Conservation (phyloP, 1,140 invertebrate genomes). For the Drosophila nasuta region DNA sequence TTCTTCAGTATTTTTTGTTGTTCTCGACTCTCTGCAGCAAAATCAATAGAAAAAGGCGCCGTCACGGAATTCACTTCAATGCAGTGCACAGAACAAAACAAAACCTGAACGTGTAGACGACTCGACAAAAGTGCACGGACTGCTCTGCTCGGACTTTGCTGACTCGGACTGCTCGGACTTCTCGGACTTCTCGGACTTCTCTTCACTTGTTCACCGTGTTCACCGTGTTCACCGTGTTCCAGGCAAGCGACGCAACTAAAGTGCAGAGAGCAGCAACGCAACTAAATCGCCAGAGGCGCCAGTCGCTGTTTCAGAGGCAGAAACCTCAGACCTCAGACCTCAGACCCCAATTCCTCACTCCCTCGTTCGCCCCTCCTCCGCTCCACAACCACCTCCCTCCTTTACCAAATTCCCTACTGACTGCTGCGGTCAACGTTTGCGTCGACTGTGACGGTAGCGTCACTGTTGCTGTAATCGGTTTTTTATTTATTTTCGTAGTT, state of each 20-base stretch:
- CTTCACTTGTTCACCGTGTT: too few relatives aligned
- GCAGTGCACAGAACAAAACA: neutral
- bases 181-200: too few relatives aligned
- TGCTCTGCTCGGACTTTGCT: conserved; percentile 25
- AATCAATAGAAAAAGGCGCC: conserved; percentile 31
- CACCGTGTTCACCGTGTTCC: conserved; percentile 17
- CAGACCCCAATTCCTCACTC: too few relatives aligned
- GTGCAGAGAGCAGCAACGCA: conserved; percentile 35
- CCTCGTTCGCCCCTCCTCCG: neutral
- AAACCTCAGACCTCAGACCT: too few relatives aligned
- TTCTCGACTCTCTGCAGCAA: conserved; percentile 2
- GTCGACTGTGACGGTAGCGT: conserved; percentile 24
- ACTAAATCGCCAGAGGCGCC: conserved; percentile 53
- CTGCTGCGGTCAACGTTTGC: conserved; percentile 4
- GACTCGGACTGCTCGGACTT: too few relatives aligned
- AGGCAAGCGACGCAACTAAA: conserved; percentile 60
- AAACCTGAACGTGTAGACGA: neutral
- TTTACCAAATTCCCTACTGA: too few relatives aligned
- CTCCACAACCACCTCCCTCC: conserved; percentile 6
- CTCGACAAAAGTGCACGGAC: conserved; percentile 2
- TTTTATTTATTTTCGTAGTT: conserved; percentile 48
- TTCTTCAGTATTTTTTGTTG: conserved; percentile 5
- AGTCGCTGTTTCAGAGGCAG: neutral
- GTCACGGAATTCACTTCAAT: neutral
- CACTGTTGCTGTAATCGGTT: conserved; percentile 65